These are phyloP conservation scores for Zosterops hypoxanthus DNA, from an alignment of 2,113 vertebrate genomes.

Conservation along the genomic window DNA sequence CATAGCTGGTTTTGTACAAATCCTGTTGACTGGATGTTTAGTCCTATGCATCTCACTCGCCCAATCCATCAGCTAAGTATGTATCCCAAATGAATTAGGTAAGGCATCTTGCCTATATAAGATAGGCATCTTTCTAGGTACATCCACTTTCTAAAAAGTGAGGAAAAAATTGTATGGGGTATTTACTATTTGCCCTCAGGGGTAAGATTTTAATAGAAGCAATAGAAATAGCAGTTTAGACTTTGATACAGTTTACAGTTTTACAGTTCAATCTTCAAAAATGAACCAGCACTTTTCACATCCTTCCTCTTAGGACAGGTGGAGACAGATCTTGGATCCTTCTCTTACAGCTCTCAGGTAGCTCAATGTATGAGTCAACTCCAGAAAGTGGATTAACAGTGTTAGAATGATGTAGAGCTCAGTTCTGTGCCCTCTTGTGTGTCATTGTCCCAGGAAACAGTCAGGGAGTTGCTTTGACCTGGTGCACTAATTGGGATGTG, in stretches of 20 bases:
- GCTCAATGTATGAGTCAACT: background rate
- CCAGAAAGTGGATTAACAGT: background rate
- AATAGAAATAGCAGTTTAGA: background rate
- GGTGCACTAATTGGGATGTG: fast-evolving
- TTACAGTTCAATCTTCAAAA: background rate
- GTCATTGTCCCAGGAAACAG: background rate
- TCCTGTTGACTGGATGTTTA: background rate
- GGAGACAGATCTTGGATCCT: background rate
- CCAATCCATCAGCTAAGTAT: background rate
- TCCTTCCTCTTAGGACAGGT: background rate
- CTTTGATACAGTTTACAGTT: background rate
- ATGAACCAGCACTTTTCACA: background rate
- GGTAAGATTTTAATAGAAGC: background rate
- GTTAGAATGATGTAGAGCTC: background rate
- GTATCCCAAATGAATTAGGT: background rate
- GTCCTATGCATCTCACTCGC: background rate
- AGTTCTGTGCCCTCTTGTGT: background rate
- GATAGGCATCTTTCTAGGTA: background rate
- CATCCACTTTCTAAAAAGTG: background rate
- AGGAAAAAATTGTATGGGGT: background rate
- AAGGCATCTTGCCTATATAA: background rate
- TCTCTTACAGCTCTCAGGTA: background rate
- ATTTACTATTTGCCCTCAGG: background rate
- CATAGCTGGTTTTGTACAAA: background rate
- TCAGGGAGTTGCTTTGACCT: background rate